Evolutionary conservation across 2,888 invertebrate species (phyloP).

Genomic region (Troides aeacus): DNA sequence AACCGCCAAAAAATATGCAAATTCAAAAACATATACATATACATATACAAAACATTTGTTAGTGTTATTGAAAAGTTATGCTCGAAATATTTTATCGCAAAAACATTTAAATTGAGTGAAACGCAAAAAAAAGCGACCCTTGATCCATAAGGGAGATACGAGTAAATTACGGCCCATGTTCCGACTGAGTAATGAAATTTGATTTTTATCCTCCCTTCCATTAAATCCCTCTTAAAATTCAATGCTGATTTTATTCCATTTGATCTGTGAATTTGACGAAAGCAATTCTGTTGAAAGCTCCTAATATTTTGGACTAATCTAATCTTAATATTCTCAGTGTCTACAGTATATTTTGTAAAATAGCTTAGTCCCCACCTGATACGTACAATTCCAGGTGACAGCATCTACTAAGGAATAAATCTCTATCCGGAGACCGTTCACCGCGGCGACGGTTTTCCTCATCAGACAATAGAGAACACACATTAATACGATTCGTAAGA

Average conservation of each 20-base stretch:
- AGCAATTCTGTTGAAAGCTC: not conserved
- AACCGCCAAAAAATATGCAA: no score
- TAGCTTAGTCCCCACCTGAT: no score
- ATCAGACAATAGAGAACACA: no score
- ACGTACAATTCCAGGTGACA: no score
- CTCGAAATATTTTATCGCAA: not conserved
- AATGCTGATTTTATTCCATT: slow-evolving; percentile 3
- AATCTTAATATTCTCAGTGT: no score
- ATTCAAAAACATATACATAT: no score
- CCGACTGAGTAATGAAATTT: slow-evolving; percentile 1
- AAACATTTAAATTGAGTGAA: not conserved
- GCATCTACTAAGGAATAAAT: no score
- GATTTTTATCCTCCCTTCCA: slow-evolving; percentile 1
- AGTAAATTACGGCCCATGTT: not conserved
- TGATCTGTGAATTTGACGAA: not conserved
- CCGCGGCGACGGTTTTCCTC: no score
- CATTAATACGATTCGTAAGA: no score
- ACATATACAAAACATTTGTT: no score
- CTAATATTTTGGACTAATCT: not conserved
- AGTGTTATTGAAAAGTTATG: not conserved
- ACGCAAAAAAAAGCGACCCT: not conserved
- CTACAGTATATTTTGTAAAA: no score
- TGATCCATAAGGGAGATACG: not conserved
- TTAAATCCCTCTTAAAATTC: not conserved
- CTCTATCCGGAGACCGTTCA: no score